phyloP scores from a whole-genome alignment of 2,113 vertebrate genomes.

The Neopipo cinnamomea region DNA sequence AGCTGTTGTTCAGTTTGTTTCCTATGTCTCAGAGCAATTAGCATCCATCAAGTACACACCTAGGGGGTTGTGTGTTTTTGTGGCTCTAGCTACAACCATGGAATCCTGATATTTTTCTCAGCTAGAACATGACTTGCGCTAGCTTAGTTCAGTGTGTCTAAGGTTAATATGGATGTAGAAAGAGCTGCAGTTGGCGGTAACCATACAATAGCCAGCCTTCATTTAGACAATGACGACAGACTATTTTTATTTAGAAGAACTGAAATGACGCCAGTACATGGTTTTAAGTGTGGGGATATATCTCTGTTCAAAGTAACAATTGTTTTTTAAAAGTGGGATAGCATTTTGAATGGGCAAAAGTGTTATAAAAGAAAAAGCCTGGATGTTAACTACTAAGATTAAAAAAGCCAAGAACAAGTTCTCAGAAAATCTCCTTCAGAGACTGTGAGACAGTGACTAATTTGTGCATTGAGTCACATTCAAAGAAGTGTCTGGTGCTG shows the following conservation, averaged over 20 bases:
- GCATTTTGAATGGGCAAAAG: background rate
- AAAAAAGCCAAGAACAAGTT: background rate
- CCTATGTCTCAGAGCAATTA: background rate
- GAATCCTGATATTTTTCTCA: background rate
- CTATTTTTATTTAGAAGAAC: background rate
- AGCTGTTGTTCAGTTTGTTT: background rate
- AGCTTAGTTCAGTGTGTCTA: background rate
- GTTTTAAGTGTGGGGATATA: background rate
- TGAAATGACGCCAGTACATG: background rate
- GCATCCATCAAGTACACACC: background rate
- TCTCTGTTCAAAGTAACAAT: background rate
- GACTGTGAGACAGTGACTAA: background rate
- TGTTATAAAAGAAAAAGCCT: background rate
- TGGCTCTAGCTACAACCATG: background rate
- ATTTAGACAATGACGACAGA: background rate
- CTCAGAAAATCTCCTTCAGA: background rate
- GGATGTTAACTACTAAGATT: background rate
- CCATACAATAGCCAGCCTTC: background rate
- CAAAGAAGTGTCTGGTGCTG: background rate
- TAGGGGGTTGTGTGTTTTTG: background rate
- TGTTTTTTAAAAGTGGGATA: background rate
- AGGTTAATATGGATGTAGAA: background rate
- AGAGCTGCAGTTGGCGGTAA: background rate
- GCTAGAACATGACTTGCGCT: background rate
- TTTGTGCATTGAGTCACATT: background rate